Percentiles rank a stretch among this genome's conserved stretches.
Evolutionary conservation across 2,113 vertebrate species (phyloP).

Genomic region (Bungarus multicinctus): DNA sequence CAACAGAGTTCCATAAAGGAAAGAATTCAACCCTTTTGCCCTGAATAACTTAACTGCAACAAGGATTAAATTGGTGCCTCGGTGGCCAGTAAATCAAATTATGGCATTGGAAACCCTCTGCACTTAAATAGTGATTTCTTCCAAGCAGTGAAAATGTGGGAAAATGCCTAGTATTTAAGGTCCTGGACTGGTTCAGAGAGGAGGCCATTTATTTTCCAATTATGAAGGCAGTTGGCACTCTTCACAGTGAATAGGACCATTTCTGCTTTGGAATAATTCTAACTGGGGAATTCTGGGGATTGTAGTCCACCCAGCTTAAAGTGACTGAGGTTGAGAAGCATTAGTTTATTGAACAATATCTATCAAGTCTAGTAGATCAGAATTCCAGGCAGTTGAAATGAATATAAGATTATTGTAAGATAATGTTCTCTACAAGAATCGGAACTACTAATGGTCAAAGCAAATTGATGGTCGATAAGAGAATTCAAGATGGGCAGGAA

Average conservation of each 20-base stretch:
- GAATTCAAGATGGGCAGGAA: not conserved
- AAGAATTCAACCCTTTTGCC: not conserved
- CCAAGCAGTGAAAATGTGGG: not conserved
- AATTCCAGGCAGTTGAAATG: not conserved
- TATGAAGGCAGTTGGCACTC: not conserved
- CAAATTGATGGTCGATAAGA: not conserved
- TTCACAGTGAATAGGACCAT: not conserved
- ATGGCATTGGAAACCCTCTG: not conserved
- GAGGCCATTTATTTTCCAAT: not conserved
- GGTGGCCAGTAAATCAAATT: not conserved
- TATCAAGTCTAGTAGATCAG: not conserved
- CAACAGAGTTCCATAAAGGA: not conserved
- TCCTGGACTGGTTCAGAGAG: not conserved
- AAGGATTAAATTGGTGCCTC: not conserved
- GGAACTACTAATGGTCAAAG: not conserved
- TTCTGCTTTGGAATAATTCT: not conserved
- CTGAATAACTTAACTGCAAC: not conserved
- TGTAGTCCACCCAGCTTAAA: not conserved
- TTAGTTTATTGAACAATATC: not conserved
- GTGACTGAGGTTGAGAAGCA: not conserved
- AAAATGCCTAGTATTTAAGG: not conserved
- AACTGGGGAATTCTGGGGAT: not conserved
- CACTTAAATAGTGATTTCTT: not conserved
- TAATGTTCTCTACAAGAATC: not conserved
- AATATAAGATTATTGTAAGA: not conserved